Evolutionary conservation across 2,797 vertebrate species (phyloP), one percentile per base, ranked within the genome.

Genomic region (Lophura swinhoii): DNA sequence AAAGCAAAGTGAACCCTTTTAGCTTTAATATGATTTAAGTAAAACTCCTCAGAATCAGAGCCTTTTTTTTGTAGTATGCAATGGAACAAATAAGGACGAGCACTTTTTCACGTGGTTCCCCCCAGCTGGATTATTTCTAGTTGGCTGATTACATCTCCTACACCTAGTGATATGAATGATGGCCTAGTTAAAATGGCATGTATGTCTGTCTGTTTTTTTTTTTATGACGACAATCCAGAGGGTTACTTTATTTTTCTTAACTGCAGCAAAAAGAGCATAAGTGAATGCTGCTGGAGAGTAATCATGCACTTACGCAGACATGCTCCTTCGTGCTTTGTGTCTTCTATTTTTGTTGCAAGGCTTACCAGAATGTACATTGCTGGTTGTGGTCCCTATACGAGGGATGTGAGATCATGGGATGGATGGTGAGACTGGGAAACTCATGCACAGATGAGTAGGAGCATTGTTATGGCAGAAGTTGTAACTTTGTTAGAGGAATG

Each of bases 111-210:
- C 63, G 87, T 91, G 58, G 37, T 44, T 78, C 20, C 9, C 92
- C 84, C 64, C 95, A 96, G 78, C 67, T 96, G 95, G 84, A 90
- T 95, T 84, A 81, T 96, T 97, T 96, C 91, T 95, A 73, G 78
- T 70, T 95, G 90, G 21, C 51, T 95, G 88, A 70, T 86, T 41
- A 66, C 0, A 0, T 97, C 87, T 96, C 69, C 31, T 87, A 79
- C 23, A 70, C 41, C 76, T 43, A 84, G 35, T n/a, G 53, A 73
- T 92, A 74, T 67, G 95, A 96, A 95, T 95, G 85, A 96, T 86
- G 68, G 46, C 35, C 75, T 96, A 78, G 64, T 84, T 92, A 95
- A 93, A 93, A 87, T 74, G 51, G 62, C 37, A 20, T 48, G 35
- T 60, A 43, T n/a, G 90, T 86, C 83, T 78, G 14, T 78, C 90